These are phyloP conservation scores for Atlantisia rogersi DNA, from an alignment of 2,113 vertebrate genomes.

Conservation along the genomic window DNA sequence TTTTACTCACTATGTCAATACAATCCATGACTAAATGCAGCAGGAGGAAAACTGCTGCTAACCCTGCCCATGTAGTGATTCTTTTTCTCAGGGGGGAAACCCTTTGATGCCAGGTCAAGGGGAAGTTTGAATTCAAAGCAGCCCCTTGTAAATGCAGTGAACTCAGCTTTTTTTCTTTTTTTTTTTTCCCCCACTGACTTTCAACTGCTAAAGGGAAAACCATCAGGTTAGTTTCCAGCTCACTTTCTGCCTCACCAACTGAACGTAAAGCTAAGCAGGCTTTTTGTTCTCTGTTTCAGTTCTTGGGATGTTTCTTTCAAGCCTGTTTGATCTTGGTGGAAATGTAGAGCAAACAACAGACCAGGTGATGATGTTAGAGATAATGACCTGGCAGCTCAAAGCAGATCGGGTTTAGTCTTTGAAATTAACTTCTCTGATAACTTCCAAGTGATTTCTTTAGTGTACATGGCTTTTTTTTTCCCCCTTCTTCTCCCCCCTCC, in stretches of 20 bases:
- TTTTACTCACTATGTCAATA: rapidly evolving
- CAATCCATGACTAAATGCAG: background rate
- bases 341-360: background rate
- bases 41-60: background rate
- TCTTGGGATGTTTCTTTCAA: background rate
- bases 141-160: background rate
- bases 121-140: background rate
- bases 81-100: background rate
- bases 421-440: background rate
- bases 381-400: background rate
- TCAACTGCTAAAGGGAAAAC: background rate
- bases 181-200: background rate
- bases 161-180: background rate
- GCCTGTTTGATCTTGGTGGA: background rate
- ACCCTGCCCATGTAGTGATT: rapidly evolving
- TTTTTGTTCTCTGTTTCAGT: background rate
- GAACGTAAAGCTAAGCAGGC: background rate
- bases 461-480: background rate
- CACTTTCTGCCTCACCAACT: background rate
- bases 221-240: background rate
- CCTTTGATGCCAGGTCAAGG: background rate
- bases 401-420: background rate
- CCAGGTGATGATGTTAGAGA: background rate
- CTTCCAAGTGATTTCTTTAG: background rate
- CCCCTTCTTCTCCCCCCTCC: background rate